phyloP scores from a whole-genome alignment of 2,888 invertebrate species.

The Sarcophaga variegata region DNA sequence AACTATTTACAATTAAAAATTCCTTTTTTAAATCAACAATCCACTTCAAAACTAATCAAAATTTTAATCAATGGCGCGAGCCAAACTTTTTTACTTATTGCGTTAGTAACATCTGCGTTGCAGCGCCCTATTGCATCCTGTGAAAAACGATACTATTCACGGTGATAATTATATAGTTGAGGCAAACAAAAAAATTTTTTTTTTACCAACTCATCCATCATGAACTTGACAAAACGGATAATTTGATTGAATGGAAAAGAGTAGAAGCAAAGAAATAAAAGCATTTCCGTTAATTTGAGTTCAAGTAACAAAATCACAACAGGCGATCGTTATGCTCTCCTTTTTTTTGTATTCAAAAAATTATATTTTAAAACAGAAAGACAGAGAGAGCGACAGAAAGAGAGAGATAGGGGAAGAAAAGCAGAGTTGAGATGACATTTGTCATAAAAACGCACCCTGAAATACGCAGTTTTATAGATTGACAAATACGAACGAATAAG shows the following conservation, averaged over 20 bases:
- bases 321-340: constrained; percentile 54
- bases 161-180: constrained; percentile 66
- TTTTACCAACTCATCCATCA: constrained; percentile 59
- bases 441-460: constrained; percentile 56
- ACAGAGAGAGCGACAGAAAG: too few species aligned
- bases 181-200: too few species aligned
- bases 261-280: constrained; percentile 7
- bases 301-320: constrained; percentile 64
- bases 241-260: constrained; percentile 44
- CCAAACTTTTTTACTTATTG: constrained; percentile 50
- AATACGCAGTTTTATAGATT: constrained; percentile 56
- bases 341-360: constrained; percentile 13
- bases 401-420: not conserved
- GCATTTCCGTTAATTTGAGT: constrained; percentile 69
- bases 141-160: constrained; percentile 68
- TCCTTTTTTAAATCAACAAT: constrained; percentile 16
- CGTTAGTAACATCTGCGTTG: constrained; percentile 62
- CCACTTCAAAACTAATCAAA: constrained; percentile 28
- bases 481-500: constrained; percentile 16
- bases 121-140: constrained; percentile 63
- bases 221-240: constrained; percentile 17
- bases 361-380: not conserved
- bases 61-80: constrained; percentile 66
- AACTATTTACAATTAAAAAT: constrained; percentile 21
- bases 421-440: constrained; percentile 48